These are phyloP conservation scores for Tympanoctomys barrerae DNA, from an alignment of 2,797 vertebrate species.

Conservation along the genomic window DNA sequence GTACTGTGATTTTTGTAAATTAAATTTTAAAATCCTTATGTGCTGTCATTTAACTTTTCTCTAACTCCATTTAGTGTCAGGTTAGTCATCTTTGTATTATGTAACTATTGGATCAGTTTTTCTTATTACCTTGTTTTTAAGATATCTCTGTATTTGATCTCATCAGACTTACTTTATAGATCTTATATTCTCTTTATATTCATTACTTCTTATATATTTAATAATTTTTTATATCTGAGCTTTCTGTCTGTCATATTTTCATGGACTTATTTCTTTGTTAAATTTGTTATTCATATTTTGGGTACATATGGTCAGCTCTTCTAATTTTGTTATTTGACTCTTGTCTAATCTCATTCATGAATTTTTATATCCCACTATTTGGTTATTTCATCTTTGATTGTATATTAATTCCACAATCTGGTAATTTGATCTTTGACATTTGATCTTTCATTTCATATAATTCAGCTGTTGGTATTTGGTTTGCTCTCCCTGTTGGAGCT, in stretches of 20 bases:
- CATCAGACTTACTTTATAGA: not conserved
- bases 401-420: not conserved
- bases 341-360: not conserved
- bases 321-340: not conserved
- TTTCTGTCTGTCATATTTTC: not conserved
- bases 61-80: not conserved
- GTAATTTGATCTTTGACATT: not conserved
- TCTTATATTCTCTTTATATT: not conserved
- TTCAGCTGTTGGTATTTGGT: not conserved
- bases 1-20: not conserved
- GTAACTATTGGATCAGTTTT: not conserved
- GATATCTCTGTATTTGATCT: not conserved
- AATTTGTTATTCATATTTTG: not conserved
- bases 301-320: not conserved
- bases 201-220: not conserved
- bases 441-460: not conserved
- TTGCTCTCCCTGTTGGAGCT: not conserved
- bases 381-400: not conserved
- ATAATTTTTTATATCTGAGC: not conserved
- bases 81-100: not conserved
- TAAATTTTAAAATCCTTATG: not conserved
- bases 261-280: not conserved
- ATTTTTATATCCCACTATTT: not conserved
- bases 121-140: not conserved
- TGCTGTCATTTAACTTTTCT: not conserved